Percentiles rank a stretch among this genome's conserved stretches.
These are phyloP conservation scores for Erpetoichthys calabaricus DNA, from an alignment of 2,797 vertebrate species.

Conservation along the genomic window DNA sequence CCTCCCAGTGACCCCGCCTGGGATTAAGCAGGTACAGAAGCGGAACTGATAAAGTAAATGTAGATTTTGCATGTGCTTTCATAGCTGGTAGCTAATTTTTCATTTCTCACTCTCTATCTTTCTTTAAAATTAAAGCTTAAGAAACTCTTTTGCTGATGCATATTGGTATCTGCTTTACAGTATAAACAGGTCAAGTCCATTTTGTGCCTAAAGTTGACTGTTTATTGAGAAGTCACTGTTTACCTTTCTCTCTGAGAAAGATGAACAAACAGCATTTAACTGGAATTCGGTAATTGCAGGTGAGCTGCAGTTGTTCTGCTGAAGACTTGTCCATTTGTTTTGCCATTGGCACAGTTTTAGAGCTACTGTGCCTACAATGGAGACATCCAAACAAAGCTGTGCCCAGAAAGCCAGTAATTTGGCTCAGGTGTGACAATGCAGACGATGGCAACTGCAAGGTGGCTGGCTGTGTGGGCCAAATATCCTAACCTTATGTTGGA, in stretches of 20 bases:
- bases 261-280: slow-evolving; percentile 1
- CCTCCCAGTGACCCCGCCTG: too few species aligned
- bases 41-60: too few species aligned
- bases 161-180: too few species aligned
- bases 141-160: too few species aligned
- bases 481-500: slow-evolving; percentile 8
- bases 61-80: too few species aligned
- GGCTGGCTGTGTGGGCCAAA: slow-evolving; percentile 1
- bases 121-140: too few species aligned
- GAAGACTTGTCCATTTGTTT: not conserved
- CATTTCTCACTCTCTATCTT: too few species aligned
- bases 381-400: slow-evolving; percentile 1
- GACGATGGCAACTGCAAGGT: slow-evolving; percentile 11
- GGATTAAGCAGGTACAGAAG: too few species aligned
- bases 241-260: not conserved
- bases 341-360: not conserved
- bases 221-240: too few species aligned
- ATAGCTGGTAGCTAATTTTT: too few species aligned
- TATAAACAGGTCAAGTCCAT: too few species aligned
- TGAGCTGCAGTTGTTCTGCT: not conserved
- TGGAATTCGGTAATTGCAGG: not conserved
- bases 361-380: not conserved
- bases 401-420: not conserved
- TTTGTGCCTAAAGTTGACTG: too few species aligned
- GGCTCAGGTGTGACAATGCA: not conserved